phyloP scores from a whole-genome alignment of 2,888 invertebrate genomes.

The Platycnemis pennipes region DNA sequence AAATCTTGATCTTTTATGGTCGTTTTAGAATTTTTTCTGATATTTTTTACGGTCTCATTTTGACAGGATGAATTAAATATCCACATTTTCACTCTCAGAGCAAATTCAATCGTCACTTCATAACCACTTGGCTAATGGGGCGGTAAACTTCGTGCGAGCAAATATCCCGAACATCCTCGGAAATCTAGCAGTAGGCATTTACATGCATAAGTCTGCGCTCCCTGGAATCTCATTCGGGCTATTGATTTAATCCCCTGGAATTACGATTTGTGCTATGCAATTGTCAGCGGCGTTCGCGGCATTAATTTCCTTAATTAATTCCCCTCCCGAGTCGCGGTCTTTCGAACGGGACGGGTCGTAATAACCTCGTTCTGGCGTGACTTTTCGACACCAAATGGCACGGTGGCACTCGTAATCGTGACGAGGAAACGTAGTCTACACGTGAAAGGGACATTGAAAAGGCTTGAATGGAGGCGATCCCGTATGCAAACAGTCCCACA shows the following conservation, averaged over 20 bases:
- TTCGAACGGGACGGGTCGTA: conserved; percentile 12
- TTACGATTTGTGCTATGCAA: neutral
- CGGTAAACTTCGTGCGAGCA: neutral
- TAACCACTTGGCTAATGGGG: neutral
- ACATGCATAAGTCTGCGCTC: neutral
- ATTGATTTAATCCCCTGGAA: neutral
- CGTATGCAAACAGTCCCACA: neutral
- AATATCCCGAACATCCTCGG: neutral
- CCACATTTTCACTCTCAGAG: neutral
- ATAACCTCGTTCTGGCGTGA: neutral
- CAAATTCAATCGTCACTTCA: neutral
- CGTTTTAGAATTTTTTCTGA: no score
- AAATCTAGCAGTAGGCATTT: neutral
- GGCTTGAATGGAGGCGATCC: neutral
- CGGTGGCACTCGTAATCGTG: neutral
- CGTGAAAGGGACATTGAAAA: neutral
- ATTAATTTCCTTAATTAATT: conserved; percentile 44
- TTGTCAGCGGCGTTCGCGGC: neutral
- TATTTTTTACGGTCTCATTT: neutral
- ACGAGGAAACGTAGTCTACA: neutral
- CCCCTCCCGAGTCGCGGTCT: neutral
- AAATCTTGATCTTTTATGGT: no score
- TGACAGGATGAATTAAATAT: neutral
- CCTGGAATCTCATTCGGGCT: neutral
- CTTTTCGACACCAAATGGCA: conserved; percentile 3